phyloP scores from a whole-genome alignment of 35 echinoderm and acorn worm species.

The Ptychodera flava region DNA sequence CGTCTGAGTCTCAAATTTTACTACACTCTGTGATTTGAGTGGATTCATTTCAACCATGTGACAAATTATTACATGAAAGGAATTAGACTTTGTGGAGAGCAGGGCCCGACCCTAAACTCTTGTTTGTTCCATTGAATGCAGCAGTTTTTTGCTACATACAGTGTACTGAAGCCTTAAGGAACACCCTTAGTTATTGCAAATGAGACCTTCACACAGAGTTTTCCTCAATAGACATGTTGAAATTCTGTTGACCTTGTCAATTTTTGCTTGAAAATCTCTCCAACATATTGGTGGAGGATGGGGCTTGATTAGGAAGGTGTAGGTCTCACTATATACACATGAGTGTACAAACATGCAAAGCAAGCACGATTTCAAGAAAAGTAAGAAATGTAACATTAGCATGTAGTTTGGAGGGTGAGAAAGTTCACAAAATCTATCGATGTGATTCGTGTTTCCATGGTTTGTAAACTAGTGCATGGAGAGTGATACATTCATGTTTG shows the following conservation, averaged over 20 bases:
- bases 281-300: neutral
- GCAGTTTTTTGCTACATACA: neutral
- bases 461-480: neutral
- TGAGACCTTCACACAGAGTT: neutral
- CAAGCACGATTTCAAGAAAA: neutral
- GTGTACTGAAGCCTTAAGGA: neutral
- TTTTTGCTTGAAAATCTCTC: neutral
- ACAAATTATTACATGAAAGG: too few relatives aligned
- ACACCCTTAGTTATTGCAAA: neutral
- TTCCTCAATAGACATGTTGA: neutral
- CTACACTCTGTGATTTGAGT: too few relatives aligned
- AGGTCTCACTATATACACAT: neutral
- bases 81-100: too few relatives aligned
- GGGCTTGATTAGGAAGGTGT: neutral
- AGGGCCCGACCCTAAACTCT: too few relatives aligned
- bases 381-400: neutral
- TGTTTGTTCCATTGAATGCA: neutral
- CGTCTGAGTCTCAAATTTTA: too few relatives aligned
- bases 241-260: conserved; percentile 4
- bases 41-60: too few relatives aligned
- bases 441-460: neutral
- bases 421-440: neutral
- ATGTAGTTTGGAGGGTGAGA: neutral
- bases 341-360: neutral
- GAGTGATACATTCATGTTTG: neutral